Conservation (phyloP, 30 jellyfish, hydroid and myxozoan species). For the Cassiopea xamachana region DNA sequence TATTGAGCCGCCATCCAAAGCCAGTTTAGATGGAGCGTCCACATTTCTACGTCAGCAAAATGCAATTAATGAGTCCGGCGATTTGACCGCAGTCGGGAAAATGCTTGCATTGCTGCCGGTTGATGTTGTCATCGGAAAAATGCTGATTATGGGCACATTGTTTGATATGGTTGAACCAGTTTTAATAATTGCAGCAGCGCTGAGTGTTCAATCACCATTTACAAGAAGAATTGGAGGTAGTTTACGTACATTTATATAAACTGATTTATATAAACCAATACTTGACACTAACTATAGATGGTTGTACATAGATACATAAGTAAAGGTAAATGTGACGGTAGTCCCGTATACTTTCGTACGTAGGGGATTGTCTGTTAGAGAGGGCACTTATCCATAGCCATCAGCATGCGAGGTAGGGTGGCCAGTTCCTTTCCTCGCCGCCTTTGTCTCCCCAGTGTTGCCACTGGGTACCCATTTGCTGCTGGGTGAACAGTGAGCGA, state of each 20-base stretch:
- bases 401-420: too few relatives aligned
- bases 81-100: conserved; percentile 87
- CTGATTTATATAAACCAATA: background rate
- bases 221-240: conserved; percentile 86
- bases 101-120: conserved; percentile 96
- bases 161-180: conserved; percentile 93
- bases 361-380: too few relatives aligned
- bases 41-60: conserved; percentile 78
- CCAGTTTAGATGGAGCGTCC: conserved; percentile 86
- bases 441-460: too few relatives aligned
- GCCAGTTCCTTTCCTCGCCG: too few relatives aligned
- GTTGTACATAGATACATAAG: too few relatives aligned
- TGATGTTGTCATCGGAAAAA: conserved; percentile 92
- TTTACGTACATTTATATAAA: background rate
- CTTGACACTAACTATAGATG: background rate
- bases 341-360: too few relatives aligned
- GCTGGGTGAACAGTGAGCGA: too few relatives aligned
- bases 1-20: conserved; percentile 92
- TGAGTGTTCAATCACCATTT: conserved; percentile 96
- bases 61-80: conserved; percentile 84
- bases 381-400: too few relatives aligned
- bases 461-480: too few relatives aligned
- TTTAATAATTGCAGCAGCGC: conserved; percentile 92
- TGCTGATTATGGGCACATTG: conserved; percentile 94
- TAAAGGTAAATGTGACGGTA: too few relatives aligned